Evolutionary conservation across 2,113 vertebrate genomes (phyloP).

Genomic region (Suricata suricatta): DNA sequence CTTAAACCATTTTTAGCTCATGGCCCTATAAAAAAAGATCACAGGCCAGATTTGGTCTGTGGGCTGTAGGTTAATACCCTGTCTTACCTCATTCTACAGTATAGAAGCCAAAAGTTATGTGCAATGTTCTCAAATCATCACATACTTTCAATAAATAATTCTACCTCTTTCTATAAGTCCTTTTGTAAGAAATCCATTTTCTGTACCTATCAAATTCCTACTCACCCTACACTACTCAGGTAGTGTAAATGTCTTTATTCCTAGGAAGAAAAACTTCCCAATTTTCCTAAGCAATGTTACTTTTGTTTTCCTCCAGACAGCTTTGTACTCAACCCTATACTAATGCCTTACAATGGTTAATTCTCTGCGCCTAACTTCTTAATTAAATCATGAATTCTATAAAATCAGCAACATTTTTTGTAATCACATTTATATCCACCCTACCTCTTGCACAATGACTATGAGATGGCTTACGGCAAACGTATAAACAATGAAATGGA

Average conservation of each 20-base stretch:
- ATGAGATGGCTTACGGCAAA: not conserved
- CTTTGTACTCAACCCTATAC: not conserved
- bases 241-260: not conserved
- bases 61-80: not conserved
- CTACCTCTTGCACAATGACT: not conserved
- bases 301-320: not conserved
- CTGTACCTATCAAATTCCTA: not conserved
- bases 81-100: not conserved
- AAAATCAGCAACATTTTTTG: not conserved
- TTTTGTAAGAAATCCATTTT: not conserved
- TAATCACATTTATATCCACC: not conserved
- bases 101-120: not conserved
- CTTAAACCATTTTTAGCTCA: not conserved
- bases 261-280: not conserved
- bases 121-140: not conserved
- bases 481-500: not conserved
- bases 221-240: not conserved
- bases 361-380: not conserved
- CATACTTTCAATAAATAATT: not conserved
- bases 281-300: not conserved
- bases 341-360: not conserved
- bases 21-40: not conserved
- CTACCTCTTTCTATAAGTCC: not conserved
- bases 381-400: not conserved
- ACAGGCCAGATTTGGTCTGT: not conserved